Base-by-base conservation (phyloP, 37 sponge, comb jelly and placozoan species). In the Aplysina aerophoba region DNA sequence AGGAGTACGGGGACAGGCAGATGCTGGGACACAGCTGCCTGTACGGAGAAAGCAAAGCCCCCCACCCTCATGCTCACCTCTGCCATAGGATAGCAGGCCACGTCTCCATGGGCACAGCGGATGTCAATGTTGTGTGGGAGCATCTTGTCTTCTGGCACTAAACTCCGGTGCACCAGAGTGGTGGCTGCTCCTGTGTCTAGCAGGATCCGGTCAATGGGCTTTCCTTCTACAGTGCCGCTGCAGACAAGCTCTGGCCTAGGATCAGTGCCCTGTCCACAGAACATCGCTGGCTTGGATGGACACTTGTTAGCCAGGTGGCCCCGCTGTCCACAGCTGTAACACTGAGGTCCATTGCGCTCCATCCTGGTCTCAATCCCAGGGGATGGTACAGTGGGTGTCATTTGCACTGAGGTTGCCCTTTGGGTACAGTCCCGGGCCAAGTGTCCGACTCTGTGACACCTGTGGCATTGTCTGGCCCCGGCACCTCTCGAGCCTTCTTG, bases 141-240 rank as follows among this genome's bases (percentile, higher is more conserved):
- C 25, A 64, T 80, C 27, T 41, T 79, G 8, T 80, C 57, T 17
- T 17, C n/a, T 55, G 81, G 35, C n/a, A 87, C 81, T 38, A 87
- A 59, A 15, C 80, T 71, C 17, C 58, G 65, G 34, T 40, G 81
- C 21, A 87, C 81, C 81, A 87, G 34, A 12, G 87, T 81, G 57
- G 33, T 58, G n/a, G 87, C 33, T 8, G 81, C 81, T 2, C 87
- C 87, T 1, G 87, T 87, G 81, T 87, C 87, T 38, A 87, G 50
- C 12, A 87, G 57, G 33, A 80, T 80, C 15, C 74, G 71, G 22
- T 71, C 15, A 20, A 73, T 57, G 2, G 73, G 37, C 39, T 27
- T 56, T 16, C 64, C 79, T 14, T 77, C 58, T n/a, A 85, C 79
- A 41, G 63, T 60, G 4, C 86, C 86, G 22, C 19, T 36, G 20